Evolutionary conservation across 2,888 invertebrate species (phyloP), one percentile per base, ranked within the genome.

Genomic region (Callosobruchus maculatus): DNA sequence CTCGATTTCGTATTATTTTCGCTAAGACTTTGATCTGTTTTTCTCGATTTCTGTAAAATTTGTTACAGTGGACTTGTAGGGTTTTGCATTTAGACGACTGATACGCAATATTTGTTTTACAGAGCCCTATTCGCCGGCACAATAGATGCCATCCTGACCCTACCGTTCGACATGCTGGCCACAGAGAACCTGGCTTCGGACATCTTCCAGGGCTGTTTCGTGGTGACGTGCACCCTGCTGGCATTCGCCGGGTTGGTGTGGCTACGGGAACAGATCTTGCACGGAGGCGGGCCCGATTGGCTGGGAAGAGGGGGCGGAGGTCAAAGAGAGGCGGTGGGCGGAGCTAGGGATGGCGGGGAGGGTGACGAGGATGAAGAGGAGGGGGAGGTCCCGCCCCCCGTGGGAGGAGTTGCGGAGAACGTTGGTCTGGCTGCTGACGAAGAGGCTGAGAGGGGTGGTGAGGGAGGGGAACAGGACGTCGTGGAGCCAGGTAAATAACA

Each of bases 211-310:
- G 99, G 98, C 20, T 97, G 96, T 87, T 95, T 98, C 87, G 98
- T 99, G 66, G 98, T 99, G 18, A 95, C 96, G 2, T 97, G 98
- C 85, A 99, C 99, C 0, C 87, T 99, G 74, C 94, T 97, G 85
- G 96, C 97, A 0, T 99, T 99, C 85, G 98, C 99, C 82, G 97
- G 98, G 5, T 88, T 99, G 70, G 97, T 99, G 3, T 99, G 99
- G 99, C 88, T 99, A 71, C 89, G 99, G 79, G 99, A 99, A 87
- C 99, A 99, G 88, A 98, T 99, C 76, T 90, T 99, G 82, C 97
- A 98, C 85, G 98, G 98, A 0, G 98, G 98, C 30, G 98, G 97
- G 0, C 98, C 98, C 0, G 98, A 98, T 83, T 98, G 98, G 98
- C 89, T 98, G 83, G 96, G 94, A 84, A 89, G 94, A 77, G 94